Evolutionary conservation across 2,888 invertebrate species (phyloP).

Genomic region (Brachyopa scutellaris): DNA sequence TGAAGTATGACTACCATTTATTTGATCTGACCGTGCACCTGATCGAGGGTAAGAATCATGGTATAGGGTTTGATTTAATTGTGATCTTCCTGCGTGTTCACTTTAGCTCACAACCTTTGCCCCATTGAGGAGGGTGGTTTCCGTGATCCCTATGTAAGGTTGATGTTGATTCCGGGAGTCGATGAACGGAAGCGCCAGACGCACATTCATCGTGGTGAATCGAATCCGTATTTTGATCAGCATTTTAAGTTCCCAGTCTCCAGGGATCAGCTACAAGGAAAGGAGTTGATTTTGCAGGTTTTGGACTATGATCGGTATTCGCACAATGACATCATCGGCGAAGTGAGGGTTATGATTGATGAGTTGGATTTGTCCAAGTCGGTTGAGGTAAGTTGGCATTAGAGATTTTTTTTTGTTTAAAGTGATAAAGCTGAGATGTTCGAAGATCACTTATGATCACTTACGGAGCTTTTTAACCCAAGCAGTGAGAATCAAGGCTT

Average conservation of each 20-base stretch:
- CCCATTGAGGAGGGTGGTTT: constrained; percentile 93
- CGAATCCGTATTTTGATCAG: constrained; percentile 94
- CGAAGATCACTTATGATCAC: too few species aligned
- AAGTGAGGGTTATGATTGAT: constrained; percentile 89
- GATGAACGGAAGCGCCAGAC: constrained; percentile 93
- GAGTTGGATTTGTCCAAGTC: constrained; percentile 87
- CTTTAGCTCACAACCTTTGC: constrained; percentile 90
- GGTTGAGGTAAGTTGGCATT: constrained; percentile 78
- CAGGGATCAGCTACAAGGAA: constrained; percentile 92
- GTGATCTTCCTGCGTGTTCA: background rate
- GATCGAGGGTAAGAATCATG: constrained; percentile 88
- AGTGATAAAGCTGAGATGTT: too few species aligned
- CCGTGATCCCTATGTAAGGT: constrained; percentile 93
- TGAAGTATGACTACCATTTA: constrained; percentile 94
- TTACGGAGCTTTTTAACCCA: too few species aligned
- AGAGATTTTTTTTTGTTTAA: background rate
- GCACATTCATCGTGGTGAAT: constrained; percentile 90
- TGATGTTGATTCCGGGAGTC: constrained; percentile 91
- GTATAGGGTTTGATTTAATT: background rate
- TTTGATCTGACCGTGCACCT: constrained; percentile 95
- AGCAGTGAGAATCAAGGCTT: too few species aligned
- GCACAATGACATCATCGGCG: constrained; percentile 93
- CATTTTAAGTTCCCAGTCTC: constrained; percentile 96
- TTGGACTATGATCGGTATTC: constrained; percentile 86
- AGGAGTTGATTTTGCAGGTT: constrained; percentile 84